These are phyloP conservation scores for Echinarachnius parma DNA, from an alignment of 53 echinoderm and acorn worm species.

Conservation along the genomic window DNA sequence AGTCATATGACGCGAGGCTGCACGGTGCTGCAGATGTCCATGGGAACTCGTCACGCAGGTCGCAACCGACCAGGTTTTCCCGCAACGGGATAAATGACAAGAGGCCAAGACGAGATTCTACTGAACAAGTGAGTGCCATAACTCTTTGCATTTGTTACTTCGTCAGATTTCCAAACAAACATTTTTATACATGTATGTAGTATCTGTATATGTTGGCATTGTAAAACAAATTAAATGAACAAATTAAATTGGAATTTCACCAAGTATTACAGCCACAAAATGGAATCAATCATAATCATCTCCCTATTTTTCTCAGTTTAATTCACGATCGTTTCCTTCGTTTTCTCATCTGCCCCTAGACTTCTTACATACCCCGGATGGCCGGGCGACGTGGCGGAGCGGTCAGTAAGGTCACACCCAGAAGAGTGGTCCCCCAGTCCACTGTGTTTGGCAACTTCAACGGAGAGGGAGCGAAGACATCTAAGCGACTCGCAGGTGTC, in stretches of 20 bases:
- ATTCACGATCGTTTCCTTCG: background rate
- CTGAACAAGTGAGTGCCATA: constrained; percentile 3
- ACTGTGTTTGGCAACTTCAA: background rate
- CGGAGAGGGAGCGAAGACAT: constrained; percentile 17
- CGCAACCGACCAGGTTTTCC: background rate
- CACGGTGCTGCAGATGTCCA: constrained; percentile 5
- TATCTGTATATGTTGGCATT: too few species aligned
- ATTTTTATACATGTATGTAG: too few species aligned
- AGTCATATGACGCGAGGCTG: constrained; percentile 13
- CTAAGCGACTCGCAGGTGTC: constrained; percentile 14
- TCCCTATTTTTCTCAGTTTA: background rate
- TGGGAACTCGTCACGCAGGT: background rate
- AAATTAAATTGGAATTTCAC: too few species aligned
- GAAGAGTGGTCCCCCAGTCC: constrained; percentile 9
- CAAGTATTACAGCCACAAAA: too few species aligned
- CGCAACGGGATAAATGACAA: constrained; percentile 13
- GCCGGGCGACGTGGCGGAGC: constrained; percentile 22
- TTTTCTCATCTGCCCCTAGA: background rate
- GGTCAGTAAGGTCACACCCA: background rate
- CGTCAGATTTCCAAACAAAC: too few species aligned
- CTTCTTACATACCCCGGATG: constrained; percentile 10
- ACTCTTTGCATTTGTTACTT: background rate
- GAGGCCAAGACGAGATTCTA: background rate
- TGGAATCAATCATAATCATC: background rate
- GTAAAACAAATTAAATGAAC: too few species aligned